A percentile compares a stretch with the other conserved stretches of the same genome.
These are phyloP conservation scores for Mungos mungo DNA, from an alignment of 2,113 vertebrate genomes.

Conservation along the genomic window DNA sequence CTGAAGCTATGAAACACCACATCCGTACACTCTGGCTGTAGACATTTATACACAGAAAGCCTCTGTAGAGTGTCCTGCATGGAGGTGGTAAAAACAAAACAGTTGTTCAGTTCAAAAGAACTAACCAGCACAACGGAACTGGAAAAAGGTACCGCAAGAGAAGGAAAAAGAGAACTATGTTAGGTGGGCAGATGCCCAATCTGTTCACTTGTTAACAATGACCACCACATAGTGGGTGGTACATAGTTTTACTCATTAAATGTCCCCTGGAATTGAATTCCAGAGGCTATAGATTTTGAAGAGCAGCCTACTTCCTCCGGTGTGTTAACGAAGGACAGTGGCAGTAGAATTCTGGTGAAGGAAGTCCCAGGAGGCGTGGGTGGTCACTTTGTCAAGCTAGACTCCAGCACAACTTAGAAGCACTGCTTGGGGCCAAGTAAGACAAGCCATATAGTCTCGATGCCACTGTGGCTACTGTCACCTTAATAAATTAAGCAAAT, in stretches of 20 bases:
- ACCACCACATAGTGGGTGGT: not conserved
- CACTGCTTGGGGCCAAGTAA: not conserved
- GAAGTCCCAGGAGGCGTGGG: not conserved
- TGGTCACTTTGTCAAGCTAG: not conserved
- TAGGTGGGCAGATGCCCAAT: not conserved
- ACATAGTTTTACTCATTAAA: not conserved
- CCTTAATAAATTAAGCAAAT: too few species aligned
- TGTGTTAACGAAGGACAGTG: not conserved
- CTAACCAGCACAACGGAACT: not conserved
- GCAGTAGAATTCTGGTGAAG: not conserved
- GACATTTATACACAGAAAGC: not conserved
- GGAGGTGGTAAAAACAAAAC: slow-evolving; percentile 1
- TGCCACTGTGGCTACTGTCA: not conserved
- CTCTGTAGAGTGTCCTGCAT: not conserved
- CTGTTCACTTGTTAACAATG: not conserved
- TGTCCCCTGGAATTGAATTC: not conserved
- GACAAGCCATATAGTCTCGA: not conserved
- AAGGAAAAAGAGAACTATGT: not conserved
- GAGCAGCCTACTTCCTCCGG: not conserved
- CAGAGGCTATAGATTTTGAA: not conserved
- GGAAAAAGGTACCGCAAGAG: not conserved
- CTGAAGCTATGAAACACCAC: not conserved
- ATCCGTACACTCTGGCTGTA: not conserved
- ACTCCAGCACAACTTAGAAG: not conserved
- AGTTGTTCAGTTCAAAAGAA: not conserved